Base-by-base conservation (phyloP, 2,888 invertebrate species). In the Gastrophysa polygoni region DNA sequence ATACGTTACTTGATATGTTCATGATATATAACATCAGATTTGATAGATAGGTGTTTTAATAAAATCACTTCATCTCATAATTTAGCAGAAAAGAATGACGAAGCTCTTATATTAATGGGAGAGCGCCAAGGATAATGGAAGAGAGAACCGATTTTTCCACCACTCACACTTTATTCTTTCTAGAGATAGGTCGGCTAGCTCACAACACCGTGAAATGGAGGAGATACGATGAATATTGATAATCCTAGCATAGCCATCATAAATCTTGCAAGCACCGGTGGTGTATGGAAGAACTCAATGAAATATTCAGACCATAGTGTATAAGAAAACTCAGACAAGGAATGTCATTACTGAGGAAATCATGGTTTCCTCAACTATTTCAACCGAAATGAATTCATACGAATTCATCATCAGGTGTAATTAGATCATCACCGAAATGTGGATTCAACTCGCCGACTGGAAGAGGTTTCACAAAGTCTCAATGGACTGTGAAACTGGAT, bases 401-500 rank as follows among this genome's bases (percentile, higher is more conserved):
- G 14, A 38, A 14, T 38, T 14, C 38, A 6, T 14, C 14, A 38
- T 38, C 38, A 38, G 38, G 14, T 4, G 38, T 54, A 54, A 54
- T 54, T 54, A 43, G 43, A 54, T 54, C 54, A 34, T 54, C 34
- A 54, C 43, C 4, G 2, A 21, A 28, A 24, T 54, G 43, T 34
- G 21, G 16, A 54, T 54, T 24, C 28, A 49, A 49, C 57, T 48
- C 48, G 48, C 17, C 28, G 57, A 57, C 32, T n/a, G n/a, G 48
- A 57, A 57, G 49, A 28, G 48, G 24, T 21, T 16, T 24, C 49
- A 32, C 48, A 57, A 21, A 29, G 43, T 18, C 32, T 48, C 38
- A 57, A 57, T 49, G 57, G 32, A 57, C 21, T 57, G 57, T 57
- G 32, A 57, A 49, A 57, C 57, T 43, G 32, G 57, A 24, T 32